These are phyloP conservation scores for Cephus pulcher DNA, from an alignment of 2,888 invertebrate genomes.

Conservation along the genomic window DNA sequence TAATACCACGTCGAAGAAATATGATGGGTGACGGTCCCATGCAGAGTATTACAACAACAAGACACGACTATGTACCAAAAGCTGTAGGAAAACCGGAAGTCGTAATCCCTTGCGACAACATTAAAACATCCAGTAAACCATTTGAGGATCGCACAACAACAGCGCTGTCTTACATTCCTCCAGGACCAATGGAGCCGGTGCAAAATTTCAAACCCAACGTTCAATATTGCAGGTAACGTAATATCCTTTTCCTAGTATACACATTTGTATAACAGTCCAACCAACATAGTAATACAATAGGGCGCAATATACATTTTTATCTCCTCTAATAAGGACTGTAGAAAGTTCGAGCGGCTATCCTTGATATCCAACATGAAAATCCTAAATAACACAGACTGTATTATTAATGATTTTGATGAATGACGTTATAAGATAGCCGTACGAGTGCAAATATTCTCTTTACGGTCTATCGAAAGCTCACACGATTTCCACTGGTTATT, in stretches of 20 bases:
- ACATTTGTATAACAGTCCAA: background rate
- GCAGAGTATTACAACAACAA: constrained; percentile 56
- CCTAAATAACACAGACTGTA: background rate
- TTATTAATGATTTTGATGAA: background rate
- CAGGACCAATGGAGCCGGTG: constrained; percentile 43
- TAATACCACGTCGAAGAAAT: constrained; percentile 49
- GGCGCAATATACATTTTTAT: background rate
- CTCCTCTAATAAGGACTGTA: background rate
- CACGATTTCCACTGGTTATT: background rate
- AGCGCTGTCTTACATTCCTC: constrained; percentile 55
- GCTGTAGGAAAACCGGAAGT: constrained; percentile 38
- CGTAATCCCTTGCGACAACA: constrained; percentile 54
- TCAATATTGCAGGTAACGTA: constrained; percentile 46
- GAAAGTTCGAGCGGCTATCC: background rate
- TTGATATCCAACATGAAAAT: background rate
- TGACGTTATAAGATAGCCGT: background rate
- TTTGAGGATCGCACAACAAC: constrained; percentile 57
- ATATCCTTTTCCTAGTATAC: background rate
- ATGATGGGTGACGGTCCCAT: constrained; percentile 54
- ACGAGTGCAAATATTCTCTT: background rate
- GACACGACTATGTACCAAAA: constrained; percentile 56
- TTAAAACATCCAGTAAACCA: constrained; percentile 47
- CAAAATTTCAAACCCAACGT: constrained; percentile 55
- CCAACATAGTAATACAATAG: background rate
- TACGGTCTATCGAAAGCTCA: background rate